Percentiles rank a stretch among this genome's conserved stretches.
phyloP scores from a whole-genome alignment of 1,140 invertebrate genomes.

The Pseudomyrmex pallidus region DNA sequence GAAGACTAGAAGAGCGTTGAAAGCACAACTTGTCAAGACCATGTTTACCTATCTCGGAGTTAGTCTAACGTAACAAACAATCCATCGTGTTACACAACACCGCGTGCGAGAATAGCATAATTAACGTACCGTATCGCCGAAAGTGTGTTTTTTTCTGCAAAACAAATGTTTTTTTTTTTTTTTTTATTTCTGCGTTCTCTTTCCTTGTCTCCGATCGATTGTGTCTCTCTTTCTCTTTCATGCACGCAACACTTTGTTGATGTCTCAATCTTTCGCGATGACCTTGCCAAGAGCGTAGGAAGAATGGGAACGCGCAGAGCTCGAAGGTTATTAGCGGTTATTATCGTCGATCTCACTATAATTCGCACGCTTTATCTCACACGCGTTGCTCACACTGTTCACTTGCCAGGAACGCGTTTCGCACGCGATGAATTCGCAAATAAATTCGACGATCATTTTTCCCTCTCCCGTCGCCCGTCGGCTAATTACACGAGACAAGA shows the following conservation, averaged over 20 bases:
- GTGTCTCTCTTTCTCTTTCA: background rate
- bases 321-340: slow-evolving; percentile 26
- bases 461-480: background rate
- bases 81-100: background rate
- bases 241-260: background rate
- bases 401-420: slow-evolving; percentile 21
- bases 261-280: background rate
- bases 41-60: slow-evolving; percentile 29
- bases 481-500: slow-evolving; percentile 64
- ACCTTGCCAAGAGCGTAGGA: slow-evolving; percentile 28
- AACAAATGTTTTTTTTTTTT: slow-evolving; percentile 13
- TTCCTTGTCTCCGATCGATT: background rate
- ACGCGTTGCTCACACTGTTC: background rate
- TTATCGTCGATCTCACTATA: background rate
- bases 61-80: background rate
- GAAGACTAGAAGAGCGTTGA: slow-evolving; percentile 31
- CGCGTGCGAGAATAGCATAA: background rate
- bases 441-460: slow-evolving; percentile 27
- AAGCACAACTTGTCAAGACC: slow-evolving; percentile 47
- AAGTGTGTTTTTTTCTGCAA: background rate
- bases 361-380: slow-evolving; percentile 29
- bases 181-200: background rate
- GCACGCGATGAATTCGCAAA: slow-evolving; percentile 21
- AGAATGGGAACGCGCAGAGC: background rate
- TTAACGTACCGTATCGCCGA: background rate